Evolutionary conservation across 2,797 vertebrate species (phyloP).

Genomic region (Enoplosus armatus): DNA sequence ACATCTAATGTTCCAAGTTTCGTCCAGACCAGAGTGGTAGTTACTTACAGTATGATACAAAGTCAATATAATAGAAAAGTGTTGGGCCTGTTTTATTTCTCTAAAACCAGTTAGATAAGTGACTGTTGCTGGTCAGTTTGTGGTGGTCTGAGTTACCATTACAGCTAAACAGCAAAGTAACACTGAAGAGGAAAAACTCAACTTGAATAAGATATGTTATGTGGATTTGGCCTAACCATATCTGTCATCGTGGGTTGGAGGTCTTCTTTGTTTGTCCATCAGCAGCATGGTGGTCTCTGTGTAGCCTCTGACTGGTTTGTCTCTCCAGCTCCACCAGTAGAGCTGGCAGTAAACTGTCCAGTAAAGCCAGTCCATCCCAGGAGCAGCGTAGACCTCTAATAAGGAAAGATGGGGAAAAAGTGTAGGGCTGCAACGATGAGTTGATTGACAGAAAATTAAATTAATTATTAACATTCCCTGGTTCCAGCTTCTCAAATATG

Average conservation of each 20-base stretch:
- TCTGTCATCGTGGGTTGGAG: conserved; percentile 7
- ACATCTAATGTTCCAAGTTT: background rate
- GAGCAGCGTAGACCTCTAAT: conserved; percentile 92
- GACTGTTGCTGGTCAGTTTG: too few relatives aligned
- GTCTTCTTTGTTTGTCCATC: conserved; percentile 30
- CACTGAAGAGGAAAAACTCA: background rate
- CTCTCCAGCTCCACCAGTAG: conserved; percentile 88
- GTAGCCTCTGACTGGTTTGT: conserved; percentile 28
- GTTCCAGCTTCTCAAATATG: background rate
- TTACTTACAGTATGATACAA: background rate
- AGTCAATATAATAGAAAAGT: background rate
- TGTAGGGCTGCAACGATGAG: background rate
- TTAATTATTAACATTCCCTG: background rate
- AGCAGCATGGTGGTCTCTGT: background rate
- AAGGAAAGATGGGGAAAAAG: background rate
- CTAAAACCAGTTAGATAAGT: background rate
- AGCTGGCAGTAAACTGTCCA: conserved; percentile 90
- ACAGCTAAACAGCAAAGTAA: background rate
- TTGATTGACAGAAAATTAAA: background rate
- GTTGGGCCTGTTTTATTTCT: background rate
- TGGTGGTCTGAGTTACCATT: background rate
- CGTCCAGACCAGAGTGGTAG: background rate
- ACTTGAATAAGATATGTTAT: background rate
- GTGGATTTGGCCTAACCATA: background rate
- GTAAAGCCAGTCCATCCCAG: conserved; percentile 89